Base-by-base conservation (phyloP, 2,888 invertebrate genomes). In the Gortyna flavago region DNA sequence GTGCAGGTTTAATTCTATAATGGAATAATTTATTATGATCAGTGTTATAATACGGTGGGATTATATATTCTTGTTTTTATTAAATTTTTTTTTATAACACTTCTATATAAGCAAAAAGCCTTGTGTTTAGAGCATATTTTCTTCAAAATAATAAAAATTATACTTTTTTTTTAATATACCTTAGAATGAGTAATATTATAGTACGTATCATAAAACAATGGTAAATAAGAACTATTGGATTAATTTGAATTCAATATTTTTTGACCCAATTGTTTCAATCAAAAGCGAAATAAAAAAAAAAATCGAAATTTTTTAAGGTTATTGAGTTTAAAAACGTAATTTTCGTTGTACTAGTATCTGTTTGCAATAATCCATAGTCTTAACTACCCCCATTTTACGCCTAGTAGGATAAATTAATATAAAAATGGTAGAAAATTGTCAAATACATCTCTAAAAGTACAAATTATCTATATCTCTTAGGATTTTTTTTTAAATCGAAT, bases 391-490 rank as follows among this genome's bases (percentile, higher is more conserved):
- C 16, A 74, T 59, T 54, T 64, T 25, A 80, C 57, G 2, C 3
- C 3, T 25, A 72, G 57, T 51, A 71, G 61, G 81, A 69, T 69
- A 83, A 83, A 85, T 57, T 69, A 75, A 44, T 80, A 85, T 68
- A 74, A 75, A 82, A 85, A 72, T 66, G 75, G 82, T 83, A 85
- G 81, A 75, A 83, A 83, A 83, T 85, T 65, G 44, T 72, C 85
- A 75, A 64, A 85, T 75, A 85, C 68, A 72, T 57, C 0, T 85
- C 75, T 83, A 81, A 85, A 83, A 83, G 81, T 85, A 83, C 81
- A 83, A 72, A 75, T 57, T 68, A 75, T 80, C 54, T 85, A 72
- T 72, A 54, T 68, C 44, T 81, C 75, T 81, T 83, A 80, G 72
- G 81, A 81, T 79, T 44, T 81, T 67, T 79, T 76, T 11, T 69